Evolutionary conservation across 2,888 invertebrate species (phyloP).

Genomic region (Meta bourneti): DNA sequence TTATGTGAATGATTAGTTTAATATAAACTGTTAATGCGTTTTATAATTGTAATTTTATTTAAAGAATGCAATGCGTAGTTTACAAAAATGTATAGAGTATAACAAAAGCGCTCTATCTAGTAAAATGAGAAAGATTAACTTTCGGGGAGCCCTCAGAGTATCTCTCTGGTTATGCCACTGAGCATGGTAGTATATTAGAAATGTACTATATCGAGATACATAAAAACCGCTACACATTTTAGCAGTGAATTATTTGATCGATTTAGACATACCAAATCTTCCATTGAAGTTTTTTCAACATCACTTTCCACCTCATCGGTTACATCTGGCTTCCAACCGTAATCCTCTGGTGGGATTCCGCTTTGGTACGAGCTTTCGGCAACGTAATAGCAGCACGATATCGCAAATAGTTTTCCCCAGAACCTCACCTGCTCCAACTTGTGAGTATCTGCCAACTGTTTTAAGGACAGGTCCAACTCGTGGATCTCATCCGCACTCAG

Average conservation of each 20-base stretch:
- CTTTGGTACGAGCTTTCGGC: slow-evolving; percentile 40
- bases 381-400: slow-evolving; percentile 29
- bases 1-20: no score
- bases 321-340: not conserved
- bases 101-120: no score
- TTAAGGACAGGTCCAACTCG: slow-evolving; percentile 42
- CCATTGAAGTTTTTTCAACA: not conserved
- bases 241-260: not conserved
- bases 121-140: no score
- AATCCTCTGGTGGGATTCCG: slow-evolving; percentile 3
- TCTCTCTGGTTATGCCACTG: no score
- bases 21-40: no score
- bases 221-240: not conserved
- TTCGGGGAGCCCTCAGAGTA: no score
- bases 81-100: no score
- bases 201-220: not conserved
- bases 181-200: no score
- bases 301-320: slow-evolving; percentile 2
- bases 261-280: not conserved
- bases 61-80: no score
- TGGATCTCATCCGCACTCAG: slow-evolving; percentile 20
- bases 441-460: slow-evolving; percentile 14
- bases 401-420: slow-evolving; percentile 55
- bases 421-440: slow-evolving; percentile 36
- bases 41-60: no score